Evolutionary conservation across 2,113 vertebrate genomes (phyloP), one percentile per base, ranked within the genome.

Genomic region (Muscicapa adusta): DNA sequence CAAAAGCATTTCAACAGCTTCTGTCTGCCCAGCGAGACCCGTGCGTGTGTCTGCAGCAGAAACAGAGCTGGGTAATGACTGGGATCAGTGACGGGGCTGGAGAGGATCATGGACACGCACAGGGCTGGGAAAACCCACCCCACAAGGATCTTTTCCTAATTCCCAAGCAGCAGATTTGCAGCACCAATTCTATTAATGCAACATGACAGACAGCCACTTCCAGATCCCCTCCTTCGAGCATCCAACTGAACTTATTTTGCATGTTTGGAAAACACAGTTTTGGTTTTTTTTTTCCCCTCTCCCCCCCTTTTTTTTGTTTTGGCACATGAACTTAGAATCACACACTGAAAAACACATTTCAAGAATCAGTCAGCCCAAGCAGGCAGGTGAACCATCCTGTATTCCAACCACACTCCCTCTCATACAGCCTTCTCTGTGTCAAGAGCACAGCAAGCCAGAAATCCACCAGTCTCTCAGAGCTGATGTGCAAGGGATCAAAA

Each of bases 1-100:
- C 96, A 97, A 96, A 94, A 93, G 85, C 14, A 47, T 96, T 93
- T 94, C 86, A 91, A 77, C 97, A 97, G 97, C 97, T 97, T 93
- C 94, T 97, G 95, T 82, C 93, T 81, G 84, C 92, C 94, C 91
- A 94, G 87, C 34, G 5, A 95, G 95, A 91, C 73, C 89, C 85
- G 40, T 63, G 90, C 47, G 71, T 85, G 94, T 20, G 33, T 58
- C 60, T 93, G 78, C 93, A 95, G 97, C 28, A 57, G 62, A 5
- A 53, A 96, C 86, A 76, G 93, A 94, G 36, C 87, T 34, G 77
- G 91, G 73, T 93, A 91, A 93, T 66, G 93, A 65, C 75, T 8
- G 57, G 57, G 87, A 4, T 87, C 77, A 91, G 90, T 25, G 93
- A 93, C 2, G 7, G 95, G 87, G 79, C 43, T 47, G 70, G 65